Evolutionary conservation across 2,113 vertebrate species (phyloP).

Genomic region (Chaetodon trifascialis): DNA sequence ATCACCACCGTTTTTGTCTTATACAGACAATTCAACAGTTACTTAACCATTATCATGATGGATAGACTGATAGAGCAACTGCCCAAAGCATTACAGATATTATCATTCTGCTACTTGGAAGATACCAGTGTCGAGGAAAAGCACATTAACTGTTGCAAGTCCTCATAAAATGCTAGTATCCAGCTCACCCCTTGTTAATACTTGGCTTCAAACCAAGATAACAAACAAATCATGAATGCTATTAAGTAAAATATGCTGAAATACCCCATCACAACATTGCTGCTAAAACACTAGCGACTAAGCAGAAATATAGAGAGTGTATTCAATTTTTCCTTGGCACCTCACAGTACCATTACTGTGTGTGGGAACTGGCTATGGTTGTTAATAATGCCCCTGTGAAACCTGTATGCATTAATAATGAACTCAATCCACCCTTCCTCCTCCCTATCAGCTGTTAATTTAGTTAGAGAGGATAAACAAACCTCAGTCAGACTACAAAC

Average conservation of each 20-base stretch:
- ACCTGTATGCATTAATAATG: constrained; percentile 59
- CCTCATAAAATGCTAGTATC: background rate
- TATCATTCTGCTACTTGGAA: background rate
- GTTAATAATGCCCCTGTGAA: constrained; percentile 50
- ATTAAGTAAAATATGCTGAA: constrained; percentile 20
- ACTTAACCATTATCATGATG: background rate
- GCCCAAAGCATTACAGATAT: background rate
- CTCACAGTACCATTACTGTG: constrained; percentile 15
- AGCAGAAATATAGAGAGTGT: background rate
- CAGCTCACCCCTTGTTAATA: background rate
- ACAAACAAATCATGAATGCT: constrained; percentile 19
- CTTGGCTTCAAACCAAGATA: constrained; percentile 21
- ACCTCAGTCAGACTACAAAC: constrained; percentile 34
- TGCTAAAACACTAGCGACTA: constrained; percentile 17
- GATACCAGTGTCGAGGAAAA: background rate
- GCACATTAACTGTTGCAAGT: constrained; percentile 7
- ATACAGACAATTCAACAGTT: background rate
- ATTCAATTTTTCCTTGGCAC: constrained; percentile 9
- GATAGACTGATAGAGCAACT: background rate
- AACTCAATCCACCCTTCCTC: constrained; percentile 18
- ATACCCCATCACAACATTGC: constrained; percentile 28
- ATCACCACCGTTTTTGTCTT: background rate
- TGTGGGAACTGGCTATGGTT: constrained; percentile 16
- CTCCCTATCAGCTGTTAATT: constrained; percentile 50
- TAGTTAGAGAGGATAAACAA: constrained; percentile 57